Base-by-base conservation (phyloP, 2,113 vertebrate genomes). In the Pygoscelis antarcticus region DNA sequence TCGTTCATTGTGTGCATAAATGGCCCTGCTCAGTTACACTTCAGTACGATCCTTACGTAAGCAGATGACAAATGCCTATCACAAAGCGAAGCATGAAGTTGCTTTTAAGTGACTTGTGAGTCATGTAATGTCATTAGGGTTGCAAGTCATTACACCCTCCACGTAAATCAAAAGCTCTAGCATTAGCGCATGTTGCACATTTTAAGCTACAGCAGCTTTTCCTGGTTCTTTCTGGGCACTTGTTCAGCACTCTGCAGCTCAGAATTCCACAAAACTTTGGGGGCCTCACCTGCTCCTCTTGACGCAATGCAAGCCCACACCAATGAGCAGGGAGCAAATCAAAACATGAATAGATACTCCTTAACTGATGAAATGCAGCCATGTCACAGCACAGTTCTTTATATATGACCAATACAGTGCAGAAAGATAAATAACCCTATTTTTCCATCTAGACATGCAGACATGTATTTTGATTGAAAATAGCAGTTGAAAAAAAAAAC, bases 31-130 rank as follows among this genome's bases (percentile, higher is more conserved):
- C 9, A 54, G 38, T 42, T 60, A 36, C n/a, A 22, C 38, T 30
- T 51, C 16, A 3, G 18, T 42, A 46, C 2, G 3, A 27, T 21
- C 47, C 40, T 87, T 25, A 30, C 0, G 0, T 7, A 20, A 55
- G 55, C 16, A 69, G 21, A 25, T 11, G 64, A 81, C 69, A 91
- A 91, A 75, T 4, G 42, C 19, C 47, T 42, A 5, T 17, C 42
- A 42, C 32, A 54, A 68, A 85, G 27, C 7, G 21, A 78, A 49
- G 18, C 0, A 11, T 11, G 22, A 78, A 11, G 20, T 36, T 66
- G n/a, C 47, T 25, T 71, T 47, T 36, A 34, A 68, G 32, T 7
- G 19, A 49, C 22, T 52, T 58, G 16, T 14, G 32, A 90, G 55
- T 25, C 55, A 14, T 0, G 5, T 16, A 32, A 55, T 83, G 40